Evolutionary conservation across 2,888 invertebrate genomes (phyloP), one percentile per base, ranked within the genome.

Genomic region (Petrolisthes manimaculis): DNA sequence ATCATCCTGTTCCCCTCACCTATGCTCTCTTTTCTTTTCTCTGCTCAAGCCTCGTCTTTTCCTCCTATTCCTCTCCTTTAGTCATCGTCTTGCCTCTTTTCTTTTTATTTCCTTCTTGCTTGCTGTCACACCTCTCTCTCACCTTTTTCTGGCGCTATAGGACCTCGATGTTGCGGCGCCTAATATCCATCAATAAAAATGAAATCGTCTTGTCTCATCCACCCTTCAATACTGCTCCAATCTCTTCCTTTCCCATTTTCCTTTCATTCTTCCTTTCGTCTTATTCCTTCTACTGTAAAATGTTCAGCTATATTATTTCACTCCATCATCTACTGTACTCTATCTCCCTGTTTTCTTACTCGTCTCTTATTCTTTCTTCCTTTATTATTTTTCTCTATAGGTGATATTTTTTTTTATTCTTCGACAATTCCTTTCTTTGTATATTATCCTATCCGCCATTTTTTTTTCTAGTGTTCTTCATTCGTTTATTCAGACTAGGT

Each of bases 1-100:
- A n/a, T n/a, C n/a, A n/a, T n/a, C n/a, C n/a, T n/a, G n/a, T 71
- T n/a, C n/a, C 71, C n/a, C 71, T 18, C 71, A 5, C 71, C n/a
- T n/a, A 18, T n/a, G 9, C 71, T 71, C 71, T 71, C 71, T 71
- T n/a, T 71, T n/a, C n/a, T n/a, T 71, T n/a, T 12, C 71, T 71
- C 71, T 71, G 18, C n/a, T n/a, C n/a, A 12, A 18, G 18, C n/a
- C 71, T 71, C 71, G 9, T n/a, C 5, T 71, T 12, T n/a, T 71
- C 71, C 5, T 71, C n/a, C 71, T n/a, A 71, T 61, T 61, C 61
- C 14, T 14, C 61, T 61, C 61, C 61, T 9, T 9, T 61, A 61
- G 61, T 61, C 61, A 61, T 61, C 6, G 14, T 14, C 61, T 61
- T 14, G 6, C 61, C 61, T 61, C n/a, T n/a, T n/a, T n/a, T n/a